A percentile compares a stretch with the other conserved stretches of the same genome.
phyloP scores from a whole-genome alignment of 2,113 vertebrate species.

The Anthoscopus minutus region DNA sequence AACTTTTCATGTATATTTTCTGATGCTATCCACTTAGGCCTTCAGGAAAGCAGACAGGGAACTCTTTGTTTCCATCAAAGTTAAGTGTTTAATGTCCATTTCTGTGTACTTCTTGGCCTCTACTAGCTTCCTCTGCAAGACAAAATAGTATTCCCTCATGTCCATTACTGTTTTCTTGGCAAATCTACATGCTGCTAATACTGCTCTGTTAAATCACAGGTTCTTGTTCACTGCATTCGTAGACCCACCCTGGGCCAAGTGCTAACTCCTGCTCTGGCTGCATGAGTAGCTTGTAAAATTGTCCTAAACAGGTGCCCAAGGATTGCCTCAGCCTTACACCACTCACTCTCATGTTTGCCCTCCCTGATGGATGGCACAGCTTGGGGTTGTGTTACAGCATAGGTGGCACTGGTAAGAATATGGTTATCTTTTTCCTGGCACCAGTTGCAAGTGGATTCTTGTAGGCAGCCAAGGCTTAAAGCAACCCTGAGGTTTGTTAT shows the following conservation, averaged over 20 bases:
- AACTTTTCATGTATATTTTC: not conserved
- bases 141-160: slow-evolving; percentile 1
- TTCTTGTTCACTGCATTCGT: not conserved
- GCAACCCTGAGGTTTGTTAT: not conserved
- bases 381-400: not conserved
- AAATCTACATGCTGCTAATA: not conserved
- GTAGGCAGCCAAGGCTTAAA: not conserved
- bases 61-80: slow-evolving; percentile 12
- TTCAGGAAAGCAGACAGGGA: not conserved
- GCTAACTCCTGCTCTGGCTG: not conserved
- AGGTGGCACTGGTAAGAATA: not conserved
- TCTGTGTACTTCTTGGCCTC: slow-evolving; percentile 26
- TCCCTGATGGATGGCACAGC: not conserved
- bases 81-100: not conserved
- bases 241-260: not conserved
- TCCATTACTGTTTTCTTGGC: slow-evolving; percentile 12
- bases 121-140: slow-evolving; percentile 16
- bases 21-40: not conserved
- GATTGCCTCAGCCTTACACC: not conserved
- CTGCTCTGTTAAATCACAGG: not conserved
- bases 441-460: not conserved
- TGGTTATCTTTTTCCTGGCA: not conserved
- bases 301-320: not conserved
- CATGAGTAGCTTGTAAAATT: not conserved
- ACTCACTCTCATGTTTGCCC: not conserved